Percentiles rank a stretch among this genome's conserved stretches.
Evolutionary conservation across 2,797 vertebrate species (phyloP).

Genomic region (Sus cebifrons): DNA sequence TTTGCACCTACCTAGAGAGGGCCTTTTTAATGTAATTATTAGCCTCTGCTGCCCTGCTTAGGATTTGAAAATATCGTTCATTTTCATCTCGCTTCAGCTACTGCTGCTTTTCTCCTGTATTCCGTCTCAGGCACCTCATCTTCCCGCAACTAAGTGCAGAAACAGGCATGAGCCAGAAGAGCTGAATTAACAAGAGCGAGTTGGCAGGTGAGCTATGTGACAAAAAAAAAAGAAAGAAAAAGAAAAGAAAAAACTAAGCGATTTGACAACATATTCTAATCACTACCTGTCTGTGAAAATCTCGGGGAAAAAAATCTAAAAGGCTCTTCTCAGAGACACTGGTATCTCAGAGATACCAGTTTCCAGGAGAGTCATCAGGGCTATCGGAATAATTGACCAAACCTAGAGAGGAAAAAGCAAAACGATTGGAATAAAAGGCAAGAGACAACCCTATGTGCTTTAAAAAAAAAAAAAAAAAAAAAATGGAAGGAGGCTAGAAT

Average conservation of each 20-base stretch:
- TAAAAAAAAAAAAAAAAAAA: slow-evolving; percentile 60
- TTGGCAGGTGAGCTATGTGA: slow-evolving; percentile 92
- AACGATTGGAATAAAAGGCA: slow-evolving; percentile 72
- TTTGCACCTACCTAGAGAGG: slow-evolving; percentile 94
- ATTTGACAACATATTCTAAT: slow-evolving; percentile 94
- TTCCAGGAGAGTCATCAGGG: not conserved
- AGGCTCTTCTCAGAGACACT: slow-evolving; percentile 86
- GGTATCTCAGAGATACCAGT: not conserved
- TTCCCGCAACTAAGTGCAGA: slow-evolving; percentile 89
- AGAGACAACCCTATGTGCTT: slow-evolving; percentile 81
- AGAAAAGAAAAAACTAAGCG: slow-evolving; percentile 80
- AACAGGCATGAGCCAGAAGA: slow-evolving; percentile 87
- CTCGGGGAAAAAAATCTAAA: slow-evolving; percentile 83
- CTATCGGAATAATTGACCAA: slow-evolving; percentile 81
- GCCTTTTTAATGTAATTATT: slow-evolving; percentile 94
- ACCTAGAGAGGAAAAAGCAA: slow-evolving; percentile 55
- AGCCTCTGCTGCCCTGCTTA: slow-evolving; percentile 91
- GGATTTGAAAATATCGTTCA: slow-evolving; percentile 92
- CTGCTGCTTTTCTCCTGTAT: slow-evolving; percentile 88
- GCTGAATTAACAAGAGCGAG: slow-evolving; percentile 92
- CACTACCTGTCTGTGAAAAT: slow-evolving; percentile 90
- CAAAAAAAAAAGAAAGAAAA: slow-evolving; percentile 87
- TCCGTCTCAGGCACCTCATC: slow-evolving; percentile 89
- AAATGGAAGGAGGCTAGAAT: not conserved
- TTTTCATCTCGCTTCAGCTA: slow-evolving; percentile 92